phyloP scores from a whole-genome alignment of 2,797 vertebrate genomes.

The Simalia tracyae region DNA sequence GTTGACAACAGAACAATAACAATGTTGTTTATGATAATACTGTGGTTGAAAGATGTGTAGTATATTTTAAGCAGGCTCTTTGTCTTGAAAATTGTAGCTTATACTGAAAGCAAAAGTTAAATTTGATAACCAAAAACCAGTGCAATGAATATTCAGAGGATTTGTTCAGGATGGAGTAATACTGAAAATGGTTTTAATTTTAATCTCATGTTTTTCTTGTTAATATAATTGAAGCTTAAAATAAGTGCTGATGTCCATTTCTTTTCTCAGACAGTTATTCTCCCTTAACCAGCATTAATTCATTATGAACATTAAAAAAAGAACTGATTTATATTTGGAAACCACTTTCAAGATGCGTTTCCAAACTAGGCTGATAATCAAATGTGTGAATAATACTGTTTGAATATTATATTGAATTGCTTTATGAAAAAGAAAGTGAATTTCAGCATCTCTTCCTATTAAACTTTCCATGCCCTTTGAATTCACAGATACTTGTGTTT shows the following conservation, averaged over 20 bases:
- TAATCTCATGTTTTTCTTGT: conserved; percentile 3
- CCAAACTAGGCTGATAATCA: neutral
- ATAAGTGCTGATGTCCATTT: neutral
- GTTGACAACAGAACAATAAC: conserved; percentile 18
- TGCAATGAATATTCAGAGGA: conserved; percentile 37
- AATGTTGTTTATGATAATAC: conserved; percentile 43
- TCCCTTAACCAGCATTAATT: neutral
- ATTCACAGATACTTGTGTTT: neutral
- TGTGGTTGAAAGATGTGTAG: conserved; percentile 55
- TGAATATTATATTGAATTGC: neutral
- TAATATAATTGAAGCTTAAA: neutral
- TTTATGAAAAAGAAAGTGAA: neutral
- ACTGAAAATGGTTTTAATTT: neutral
- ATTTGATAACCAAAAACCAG: conserved; percentile 63
- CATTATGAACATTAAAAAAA: neutral
- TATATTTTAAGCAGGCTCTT: conserved; percentile 42
- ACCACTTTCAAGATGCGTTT: neutral
- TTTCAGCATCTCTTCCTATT: neutral
- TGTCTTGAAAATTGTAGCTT: conserved; percentile 52
- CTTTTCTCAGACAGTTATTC: neutral
- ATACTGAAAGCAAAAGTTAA: conserved; percentile 49
- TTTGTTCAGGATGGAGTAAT: neutral
- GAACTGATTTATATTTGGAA: neutral
- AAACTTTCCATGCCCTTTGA: conserved; percentile 9
- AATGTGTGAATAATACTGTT: neutral